A percentile compares a stretch with the other conserved stretches of the same genome.
phyloP scores from a whole-genome alignment of 2,797 vertebrate genomes.

The Malurus splendens region DNA sequence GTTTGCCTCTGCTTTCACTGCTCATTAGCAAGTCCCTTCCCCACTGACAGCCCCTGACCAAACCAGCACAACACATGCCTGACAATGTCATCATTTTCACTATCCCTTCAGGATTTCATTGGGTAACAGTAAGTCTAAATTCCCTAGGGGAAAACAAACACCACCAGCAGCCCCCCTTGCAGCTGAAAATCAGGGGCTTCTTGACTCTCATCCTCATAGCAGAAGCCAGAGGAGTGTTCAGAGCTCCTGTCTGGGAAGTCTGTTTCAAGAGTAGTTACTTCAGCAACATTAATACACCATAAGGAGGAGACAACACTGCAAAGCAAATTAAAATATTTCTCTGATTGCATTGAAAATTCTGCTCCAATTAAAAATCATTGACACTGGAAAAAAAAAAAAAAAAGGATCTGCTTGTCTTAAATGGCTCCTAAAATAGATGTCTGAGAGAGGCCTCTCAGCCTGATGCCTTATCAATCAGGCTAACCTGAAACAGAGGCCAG shows the following conservation, averaged over 20 bases:
- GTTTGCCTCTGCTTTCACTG: not conserved
- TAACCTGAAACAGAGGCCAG: too few species aligned
- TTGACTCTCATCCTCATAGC: too few species aligned
- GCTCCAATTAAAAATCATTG: not conserved
- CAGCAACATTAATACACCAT: not conserved
- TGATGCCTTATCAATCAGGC: too few species aligned
- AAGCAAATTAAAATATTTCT: not conserved
- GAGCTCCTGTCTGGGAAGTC: not conserved
- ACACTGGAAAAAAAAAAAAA: not conserved
- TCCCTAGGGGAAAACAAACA: not conserved
- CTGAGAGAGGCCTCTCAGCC: not conserved
- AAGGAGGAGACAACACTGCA: not conserved
- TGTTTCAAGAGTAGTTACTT: not conserved
- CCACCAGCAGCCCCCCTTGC: not conserved
- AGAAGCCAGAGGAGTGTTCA: not conserved
- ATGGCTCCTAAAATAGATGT: not conserved
- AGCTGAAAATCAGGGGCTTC: not conserved
- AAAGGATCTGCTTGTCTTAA: not conserved
- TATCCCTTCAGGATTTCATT: not conserved
- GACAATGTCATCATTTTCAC: not conserved
- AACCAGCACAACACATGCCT: not conserved
- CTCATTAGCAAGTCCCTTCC: not conserved
- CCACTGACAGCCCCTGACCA: not conserved
- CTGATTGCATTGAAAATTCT: conserved; percentile 36
- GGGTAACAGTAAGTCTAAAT: not conserved